phyloP scores from a whole-genome alignment of 30 jellyfish, hydroid and myxozoan species.

The Turritopsis dohrnii region DNA sequence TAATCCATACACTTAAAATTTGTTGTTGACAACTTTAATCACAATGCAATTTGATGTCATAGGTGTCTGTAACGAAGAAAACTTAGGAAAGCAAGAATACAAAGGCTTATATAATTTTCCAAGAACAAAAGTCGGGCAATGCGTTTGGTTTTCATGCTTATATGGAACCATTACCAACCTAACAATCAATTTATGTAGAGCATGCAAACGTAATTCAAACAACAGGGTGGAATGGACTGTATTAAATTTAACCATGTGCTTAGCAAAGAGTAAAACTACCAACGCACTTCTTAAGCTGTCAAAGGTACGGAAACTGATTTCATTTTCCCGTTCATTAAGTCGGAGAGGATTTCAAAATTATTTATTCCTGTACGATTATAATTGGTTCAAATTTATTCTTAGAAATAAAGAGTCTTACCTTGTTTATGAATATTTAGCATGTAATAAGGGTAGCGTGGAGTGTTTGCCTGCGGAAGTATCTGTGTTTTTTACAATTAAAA shows the following conservation, averaged over 20 bases:
- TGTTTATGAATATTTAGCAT: too few species aligned
- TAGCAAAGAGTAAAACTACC: background rate
- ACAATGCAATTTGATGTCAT: background rate
- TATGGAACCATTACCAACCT: background rate
- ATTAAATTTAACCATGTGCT: background rate
- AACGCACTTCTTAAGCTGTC: background rate
- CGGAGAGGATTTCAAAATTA: too few species aligned
- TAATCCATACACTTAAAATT: too few species aligned
- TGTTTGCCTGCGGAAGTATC: too few species aligned
- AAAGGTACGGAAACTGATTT: background rate
- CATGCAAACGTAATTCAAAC: background rate
- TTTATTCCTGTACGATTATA: too few species aligned
- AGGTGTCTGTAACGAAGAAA: background rate
- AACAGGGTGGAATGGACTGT: background rate
- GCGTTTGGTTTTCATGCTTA: background rate
- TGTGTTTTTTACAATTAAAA: too few species aligned
- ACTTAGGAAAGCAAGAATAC: background rate
- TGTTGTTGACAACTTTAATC: background rate
- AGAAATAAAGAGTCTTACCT: too few species aligned
- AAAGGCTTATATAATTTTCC: background rate
- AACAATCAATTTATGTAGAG: background rate
- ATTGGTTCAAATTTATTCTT: too few species aligned
- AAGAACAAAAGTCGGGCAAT: background rate
- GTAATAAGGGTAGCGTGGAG: too few species aligned
- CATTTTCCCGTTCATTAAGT: background rate